Percentiles rank a stretch among this genome's conserved stretches.
Evolutionary conservation across 1,140 invertebrate genomes (phyloP).

Genomic region (Sogatella furcifera): DNA sequence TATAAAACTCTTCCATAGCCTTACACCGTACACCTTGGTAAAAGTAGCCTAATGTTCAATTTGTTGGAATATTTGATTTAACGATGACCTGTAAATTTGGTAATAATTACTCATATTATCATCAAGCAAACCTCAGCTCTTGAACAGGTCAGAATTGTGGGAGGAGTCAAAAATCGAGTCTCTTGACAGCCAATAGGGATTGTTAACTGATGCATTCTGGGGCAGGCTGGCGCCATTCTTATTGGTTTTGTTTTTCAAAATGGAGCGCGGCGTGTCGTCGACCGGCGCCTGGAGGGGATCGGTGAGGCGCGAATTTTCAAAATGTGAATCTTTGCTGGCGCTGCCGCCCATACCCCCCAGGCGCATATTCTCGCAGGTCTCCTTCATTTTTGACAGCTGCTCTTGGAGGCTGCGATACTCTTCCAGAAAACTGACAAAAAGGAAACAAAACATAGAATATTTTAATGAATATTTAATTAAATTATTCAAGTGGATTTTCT

Average conservation of each 20-base stretch:
- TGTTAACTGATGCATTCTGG: neutral
- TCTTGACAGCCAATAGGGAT: conserved; percentile 9
- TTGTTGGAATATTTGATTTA: no score
- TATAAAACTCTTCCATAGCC: no score
- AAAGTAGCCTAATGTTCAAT: no score
- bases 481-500: no score
- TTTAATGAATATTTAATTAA: no score
- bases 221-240: neutral
- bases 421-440: conserved; percentile 46
- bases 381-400: conserved; percentile 64
- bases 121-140: conserved; percentile 4
- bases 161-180: neutral
- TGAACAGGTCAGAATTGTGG: neutral
- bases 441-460: no score
- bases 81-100: no score
- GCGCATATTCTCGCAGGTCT: conserved; percentile 44
- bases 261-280: conserved; percentile 38
- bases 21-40: no score
- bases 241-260: conserved; percentile 43
- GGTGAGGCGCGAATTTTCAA: neutral
- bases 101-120: no score
- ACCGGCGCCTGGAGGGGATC: conserved; percentile 8
- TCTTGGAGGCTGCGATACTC: conserved; percentile 63
- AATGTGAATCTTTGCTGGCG: neutral
- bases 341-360: neutral